phyloP scores from a whole-genome alignment of 2,888 invertebrate species.

The Sericinus montela region DNA sequence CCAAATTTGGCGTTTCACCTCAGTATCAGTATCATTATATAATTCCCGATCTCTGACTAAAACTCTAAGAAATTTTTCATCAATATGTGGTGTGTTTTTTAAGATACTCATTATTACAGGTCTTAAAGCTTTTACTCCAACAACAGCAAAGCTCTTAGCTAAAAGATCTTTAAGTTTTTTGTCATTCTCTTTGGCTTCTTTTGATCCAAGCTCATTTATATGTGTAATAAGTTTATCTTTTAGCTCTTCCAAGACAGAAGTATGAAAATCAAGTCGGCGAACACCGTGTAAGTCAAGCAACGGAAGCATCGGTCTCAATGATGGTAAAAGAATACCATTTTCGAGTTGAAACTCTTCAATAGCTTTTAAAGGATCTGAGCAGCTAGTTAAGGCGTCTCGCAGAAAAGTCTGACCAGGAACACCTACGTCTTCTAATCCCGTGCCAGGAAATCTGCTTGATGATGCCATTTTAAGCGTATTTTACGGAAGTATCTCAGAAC shows the following conservation, averaged over 20 bases:
- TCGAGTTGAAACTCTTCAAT: conserved; percentile 98
- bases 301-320: conserved; percentile 95
- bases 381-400: conserved; percentile 95
- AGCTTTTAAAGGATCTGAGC: conserved; percentile 97
- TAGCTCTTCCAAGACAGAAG: conserved; percentile 91
- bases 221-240: conserved; percentile 84
- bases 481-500: no score
- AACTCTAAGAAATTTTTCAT: no score
- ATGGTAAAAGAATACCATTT: conserved; percentile 94
- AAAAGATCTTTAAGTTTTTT: conserved; percentile 93
- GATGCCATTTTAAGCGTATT: conserved; percentile 70
- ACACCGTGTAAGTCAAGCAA: conserved; percentile 96
- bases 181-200: conserved; percentile 85
- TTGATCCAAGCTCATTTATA: conserved; percentile 90
- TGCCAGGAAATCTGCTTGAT: conserved; percentile 69
- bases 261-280: conserved; percentile 95
- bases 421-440: conserved; percentile 90
- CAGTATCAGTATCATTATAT: no score
- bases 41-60: no score
- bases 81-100: no score
- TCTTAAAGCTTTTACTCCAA: no score
- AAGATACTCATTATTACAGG: no score
- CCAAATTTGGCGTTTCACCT: no score
- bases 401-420: conserved; percentile 92
- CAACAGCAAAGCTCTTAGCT: no score